Base-by-base conservation (phyloP, 2,113 vertebrate genomes). In the Saccopteryx leptura region DNA sequence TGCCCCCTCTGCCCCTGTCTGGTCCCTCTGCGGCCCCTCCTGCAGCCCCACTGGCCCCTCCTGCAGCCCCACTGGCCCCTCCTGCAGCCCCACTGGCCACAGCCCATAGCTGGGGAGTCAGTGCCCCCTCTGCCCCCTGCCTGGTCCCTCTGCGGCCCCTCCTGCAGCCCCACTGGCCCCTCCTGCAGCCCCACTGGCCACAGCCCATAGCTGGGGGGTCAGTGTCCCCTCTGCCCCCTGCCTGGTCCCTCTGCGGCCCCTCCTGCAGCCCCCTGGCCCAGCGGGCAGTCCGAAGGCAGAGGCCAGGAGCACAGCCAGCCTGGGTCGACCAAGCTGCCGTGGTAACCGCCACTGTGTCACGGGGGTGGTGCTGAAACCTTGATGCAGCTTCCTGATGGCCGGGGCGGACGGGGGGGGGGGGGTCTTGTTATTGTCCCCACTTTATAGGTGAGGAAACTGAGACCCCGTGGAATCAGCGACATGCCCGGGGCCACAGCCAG, bases 281-380 rank as follows among this genome's bases (percentile, higher is more conserved):
- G 13, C 24, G 2, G 28, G 3, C 39, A 21, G n/a, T 65, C 39
- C 26, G 0, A 0, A 9, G 52, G 26, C 21, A n/a, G 71, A 18
- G 15, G 24, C 63, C 60, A 26, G 17, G 18, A 17, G 68, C 9
- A 0, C 12, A 8, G 54, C 2, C 39, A 7, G 74, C 26, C 31
- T 10, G 4, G 48, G 33, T 1, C 0, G 2, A 13, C 18, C 7
- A 9, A 13, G 8, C 0, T 0, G 26, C 68, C 0, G 2, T 2
- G 2, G 10, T 1, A 13, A 5, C 58, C 3, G 4, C 1, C 10
- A 24, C 21, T 39, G 39, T 3, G 39, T 39, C 39, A 39, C 39
- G 39, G 39, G 39, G 2, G 39, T 39, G 39, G 39, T 39, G 39
- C 39, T 31, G 6, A 28, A 26, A 18, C 19, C 72, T 91, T 50